Conservation (phyloP, 2,797 vertebrate genomes). For the Darevskia nairensis region DNA sequence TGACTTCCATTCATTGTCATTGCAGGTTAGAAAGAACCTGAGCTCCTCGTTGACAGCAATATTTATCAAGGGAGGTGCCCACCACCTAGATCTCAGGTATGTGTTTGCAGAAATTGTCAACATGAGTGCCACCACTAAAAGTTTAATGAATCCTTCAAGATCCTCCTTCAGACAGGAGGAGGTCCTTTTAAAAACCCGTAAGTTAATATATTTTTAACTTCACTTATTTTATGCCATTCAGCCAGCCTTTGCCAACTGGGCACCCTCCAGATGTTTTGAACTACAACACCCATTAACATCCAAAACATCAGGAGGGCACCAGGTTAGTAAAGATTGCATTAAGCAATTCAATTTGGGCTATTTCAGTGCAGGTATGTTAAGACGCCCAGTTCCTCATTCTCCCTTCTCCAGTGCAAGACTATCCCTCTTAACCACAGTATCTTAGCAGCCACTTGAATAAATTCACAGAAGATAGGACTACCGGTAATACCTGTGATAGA, state of each 20-base stretch:
- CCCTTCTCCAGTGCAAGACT: not conserved
- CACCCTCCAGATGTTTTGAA: too few species aligned
- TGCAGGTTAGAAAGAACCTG: slow-evolving; percentile 84
- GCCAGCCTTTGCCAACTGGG: not conserved
- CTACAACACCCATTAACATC: too few species aligned
- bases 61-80: slow-evolving; percentile 88
- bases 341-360: not conserved
- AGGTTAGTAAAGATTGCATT: too few species aligned
- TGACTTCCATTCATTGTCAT: slow-evolving; percentile 23
- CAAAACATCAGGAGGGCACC: too few species aligned
- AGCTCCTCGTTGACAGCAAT: slow-evolving; percentile 85
- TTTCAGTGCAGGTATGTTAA: not conserved
- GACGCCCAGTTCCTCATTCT: too few species aligned
- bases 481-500: not conserved
- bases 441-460: not conserved
- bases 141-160: not conserved
- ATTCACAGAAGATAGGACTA: not conserved
- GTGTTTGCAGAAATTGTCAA: not conserved
- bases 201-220: not conserved
- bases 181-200: too few species aligned
- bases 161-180: not conserved
- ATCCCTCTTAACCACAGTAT: too few species aligned
- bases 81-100: slow-evolving; percentile 94
- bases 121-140: too few species aligned
- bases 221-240: not conserved